These are phyloP conservation scores for Petrocephalus microphthalmus DNA, from an alignment of 2,113 vertebrate species.

Conservation along the genomic window DNA sequence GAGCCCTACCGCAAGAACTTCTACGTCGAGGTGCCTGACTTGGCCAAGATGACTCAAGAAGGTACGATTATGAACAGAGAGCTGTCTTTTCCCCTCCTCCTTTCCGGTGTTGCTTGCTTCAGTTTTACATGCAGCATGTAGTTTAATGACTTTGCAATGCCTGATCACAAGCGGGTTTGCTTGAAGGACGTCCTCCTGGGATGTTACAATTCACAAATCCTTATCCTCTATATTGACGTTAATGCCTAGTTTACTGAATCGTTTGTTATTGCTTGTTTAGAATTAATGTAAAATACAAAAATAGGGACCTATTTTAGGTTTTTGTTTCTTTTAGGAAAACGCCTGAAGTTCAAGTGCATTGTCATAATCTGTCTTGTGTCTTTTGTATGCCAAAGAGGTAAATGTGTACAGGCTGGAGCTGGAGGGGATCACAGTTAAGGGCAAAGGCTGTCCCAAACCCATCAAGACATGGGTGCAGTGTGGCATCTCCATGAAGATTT, in stretches of 20 bases:
- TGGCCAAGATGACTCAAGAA: constrained; percentile 84
- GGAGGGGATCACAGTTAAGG: constrained; percentile 91
- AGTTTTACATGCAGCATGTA: not conserved
- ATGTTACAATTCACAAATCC: not conserved
- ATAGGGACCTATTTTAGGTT: not conserved
- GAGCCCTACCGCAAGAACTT: constrained; percentile 93
- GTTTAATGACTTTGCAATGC: not conserved
- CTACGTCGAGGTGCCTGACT: constrained; percentile 95
- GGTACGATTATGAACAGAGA: constrained; percentile 54
- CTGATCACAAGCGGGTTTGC: not conserved
- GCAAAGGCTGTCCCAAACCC: constrained; percentile 95
- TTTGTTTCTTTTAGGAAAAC: not conserved
- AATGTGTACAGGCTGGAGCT: constrained; percentile 79
- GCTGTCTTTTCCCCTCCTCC: not conserved
- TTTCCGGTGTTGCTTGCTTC: not conserved
- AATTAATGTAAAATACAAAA: not conserved
- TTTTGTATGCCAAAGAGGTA: constrained; percentile 71
- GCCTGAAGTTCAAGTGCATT: not conserved
- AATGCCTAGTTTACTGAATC: not conserved
- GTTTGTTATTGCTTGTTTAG: not conserved
- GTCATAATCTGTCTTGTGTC: constrained; percentile 5
- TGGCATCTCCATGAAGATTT: constrained; percentile 97
- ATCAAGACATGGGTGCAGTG: constrained; percentile 98
- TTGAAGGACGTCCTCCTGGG: not conserved
- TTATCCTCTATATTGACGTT: not conserved